Evolutionary conservation across 30 jellyfish, hydroid and myxozoan species (phyloP), one percentile per base, ranked within the genome.

Genomic region (Hydractinia symbiolongicarpus): DNA sequence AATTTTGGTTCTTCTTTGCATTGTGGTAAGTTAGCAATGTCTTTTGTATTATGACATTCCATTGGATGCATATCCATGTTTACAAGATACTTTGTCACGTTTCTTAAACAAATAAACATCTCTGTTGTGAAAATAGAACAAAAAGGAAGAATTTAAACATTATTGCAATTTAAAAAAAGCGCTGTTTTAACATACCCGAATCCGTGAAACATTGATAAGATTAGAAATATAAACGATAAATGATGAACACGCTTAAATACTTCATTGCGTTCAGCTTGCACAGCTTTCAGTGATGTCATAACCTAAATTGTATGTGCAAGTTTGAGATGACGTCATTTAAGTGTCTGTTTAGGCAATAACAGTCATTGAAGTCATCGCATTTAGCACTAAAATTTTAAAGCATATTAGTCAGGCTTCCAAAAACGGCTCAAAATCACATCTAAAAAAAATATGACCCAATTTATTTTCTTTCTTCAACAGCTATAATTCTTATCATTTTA

Each of bases 171-270:
- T 6, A 64, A 64, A 64, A 64, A 13, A 13, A 16, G 69, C 69
- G 15, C 3, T 58, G 15, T 44, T 64, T 5, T n/a, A 7, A 64
- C 97, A 50, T 61, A 90, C 97, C 95, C 97, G 55, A 85, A 81
- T 1, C 97, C 97, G 67, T 90, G 97, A 7, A 86, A 84, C 20
- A 66, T 67, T 78, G 79, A 76, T n/a, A 85, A 82, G 16, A 79
- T 87, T 52, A 66, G 82, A 80, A 90, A 90, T 9, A 54, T 69
- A 4, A 90, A 70, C 13, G 89, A 80, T 14, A 90, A 83, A 72
- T 85, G 96, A 79, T 90, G 97, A 20, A 94, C 53, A 50, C 82
- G 86, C 94, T 90, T 82, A 68, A 90, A 90, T 56, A 90, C 61
- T 56, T 90, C 97, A 75, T 73, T 82, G 11, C 53, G 81, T 21